Percentiles rank a stretch among this genome's conserved stretches.
Evolutionary conservation across 2,797 vertebrate genomes (phyloP).

Genomic region (Bradypus variegatus): DNA sequence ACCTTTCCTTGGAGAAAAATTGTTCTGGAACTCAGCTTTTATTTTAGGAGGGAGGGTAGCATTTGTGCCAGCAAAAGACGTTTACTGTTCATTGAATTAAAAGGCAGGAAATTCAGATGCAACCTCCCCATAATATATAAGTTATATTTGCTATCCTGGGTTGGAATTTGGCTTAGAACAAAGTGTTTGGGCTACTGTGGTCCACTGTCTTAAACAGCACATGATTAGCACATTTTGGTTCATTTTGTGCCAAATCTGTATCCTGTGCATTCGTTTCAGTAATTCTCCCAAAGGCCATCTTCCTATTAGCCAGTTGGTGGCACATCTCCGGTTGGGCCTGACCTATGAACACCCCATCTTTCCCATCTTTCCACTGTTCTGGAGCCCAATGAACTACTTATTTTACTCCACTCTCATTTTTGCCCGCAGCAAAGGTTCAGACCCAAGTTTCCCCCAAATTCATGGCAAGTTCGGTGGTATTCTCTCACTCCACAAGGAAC

Average conservation of each 20-base stretch:
- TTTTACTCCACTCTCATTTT: background rate
- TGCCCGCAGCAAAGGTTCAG: background rate
- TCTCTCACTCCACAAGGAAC: background rate
- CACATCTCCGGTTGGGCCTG: background rate
- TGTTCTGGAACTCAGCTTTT: background rate
- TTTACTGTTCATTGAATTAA: background rate
- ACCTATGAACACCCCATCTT: background rate
- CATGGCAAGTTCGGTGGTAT: too few species aligned
- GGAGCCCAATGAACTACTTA: background rate
- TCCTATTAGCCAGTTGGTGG: background rate
- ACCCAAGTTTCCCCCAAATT: background rate
- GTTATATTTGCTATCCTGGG: background rate
- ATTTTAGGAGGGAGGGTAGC: background rate
- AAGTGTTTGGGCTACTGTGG: accelerated
- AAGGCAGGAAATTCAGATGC: background rate
- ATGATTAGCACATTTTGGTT: background rate
- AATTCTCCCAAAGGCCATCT: background rate
- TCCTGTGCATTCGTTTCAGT: background rate
- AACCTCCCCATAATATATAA: background rate
- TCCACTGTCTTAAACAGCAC: background rate
- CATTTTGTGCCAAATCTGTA: too few species aligned
- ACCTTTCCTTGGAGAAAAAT: background rate
- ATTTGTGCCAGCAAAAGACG: background rate
- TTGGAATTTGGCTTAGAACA: background rate
- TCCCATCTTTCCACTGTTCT: background rate